These are phyloP conservation scores for Tenthredo distinguenda DNA, from an alignment of 2,888 invertebrate genomes.

Conservation along the genomic window DNA sequence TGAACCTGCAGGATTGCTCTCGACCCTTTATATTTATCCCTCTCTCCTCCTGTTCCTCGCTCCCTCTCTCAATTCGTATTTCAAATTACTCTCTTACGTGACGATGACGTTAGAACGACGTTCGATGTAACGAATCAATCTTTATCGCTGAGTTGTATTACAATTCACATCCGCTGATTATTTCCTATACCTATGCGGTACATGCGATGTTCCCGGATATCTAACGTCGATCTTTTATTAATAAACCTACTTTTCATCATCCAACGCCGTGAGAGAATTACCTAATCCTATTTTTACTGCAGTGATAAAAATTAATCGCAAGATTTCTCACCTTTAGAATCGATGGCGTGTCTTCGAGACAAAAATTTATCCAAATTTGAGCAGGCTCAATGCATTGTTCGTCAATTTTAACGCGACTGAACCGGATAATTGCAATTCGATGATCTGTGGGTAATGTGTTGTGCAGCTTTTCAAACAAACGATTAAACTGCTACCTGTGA, in stretches of 20 bases:
- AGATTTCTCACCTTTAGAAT: not conserved
- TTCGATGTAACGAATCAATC: slow-evolving; percentile 7
- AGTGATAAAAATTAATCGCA: not conserved
- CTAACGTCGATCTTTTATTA: not conserved
- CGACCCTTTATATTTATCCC: slow-evolving; percentile 20
- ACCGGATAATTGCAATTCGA: not conserved
- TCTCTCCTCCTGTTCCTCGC: not conserved
- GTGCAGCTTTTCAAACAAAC: not conserved
- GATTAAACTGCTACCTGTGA: not conserved
- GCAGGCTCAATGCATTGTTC: not conserved
- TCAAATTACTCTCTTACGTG: slow-evolving; percentile 12
- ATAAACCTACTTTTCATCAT: not conserved
- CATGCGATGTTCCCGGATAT: not conserved
- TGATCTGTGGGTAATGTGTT: not conserved
- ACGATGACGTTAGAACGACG: slow-evolving; percentile 27
- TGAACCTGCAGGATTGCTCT: slow-evolving; percentile 3
- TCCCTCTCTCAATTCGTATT: not conserved
- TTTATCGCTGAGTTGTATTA: not conserved
- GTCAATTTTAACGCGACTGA: not conserved
- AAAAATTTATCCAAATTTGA: not conserved
- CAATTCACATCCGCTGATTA: not conserved
- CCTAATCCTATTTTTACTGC: no score
- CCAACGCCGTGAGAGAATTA: not conserved
- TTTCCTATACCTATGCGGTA: not conserved
- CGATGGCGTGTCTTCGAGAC: not conserved